These are phyloP conservation scores for Lampris megalopsis DNA, from an alignment of 2,113 vertebrate genomes.

Conservation along the genomic window DNA sequence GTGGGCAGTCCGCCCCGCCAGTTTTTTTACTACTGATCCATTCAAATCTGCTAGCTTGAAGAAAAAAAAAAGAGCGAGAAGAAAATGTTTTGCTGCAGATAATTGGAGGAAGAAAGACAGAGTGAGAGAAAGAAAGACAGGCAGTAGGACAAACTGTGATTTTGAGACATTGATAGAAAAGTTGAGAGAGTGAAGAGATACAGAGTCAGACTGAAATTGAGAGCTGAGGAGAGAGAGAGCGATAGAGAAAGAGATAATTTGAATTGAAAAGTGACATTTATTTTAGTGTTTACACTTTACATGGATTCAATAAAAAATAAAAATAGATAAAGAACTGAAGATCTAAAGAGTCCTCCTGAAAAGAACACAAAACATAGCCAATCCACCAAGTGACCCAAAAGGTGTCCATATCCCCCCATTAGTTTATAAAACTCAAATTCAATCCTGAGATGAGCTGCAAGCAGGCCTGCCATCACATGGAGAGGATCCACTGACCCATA, in stretches of 20 bases:
- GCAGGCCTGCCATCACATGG: too few species aligned
- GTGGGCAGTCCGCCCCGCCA: conserved; percentile 33
- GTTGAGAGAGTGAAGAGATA: not conserved
- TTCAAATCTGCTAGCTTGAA: conserved; percentile 32
- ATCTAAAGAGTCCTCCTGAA: too few species aligned
- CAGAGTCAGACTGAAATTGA: not conserved
- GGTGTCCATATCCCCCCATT: too few species aligned
- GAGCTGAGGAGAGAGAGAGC: not conserved
- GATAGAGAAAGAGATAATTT: not conserved
- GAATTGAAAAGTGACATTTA: too few species aligned
- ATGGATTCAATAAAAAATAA: too few species aligned
- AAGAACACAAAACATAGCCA: too few species aligned
- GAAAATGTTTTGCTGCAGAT: conserved; percentile 2
- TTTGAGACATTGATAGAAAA: conserved; percentile 8
- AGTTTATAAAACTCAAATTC: too few species aligned
- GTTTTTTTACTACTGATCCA: conserved; percentile 17
- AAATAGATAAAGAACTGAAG: too few species aligned
- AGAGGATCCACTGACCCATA: too few species aligned
- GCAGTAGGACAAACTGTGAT: conserved; percentile 14
- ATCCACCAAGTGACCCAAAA: too few species aligned
- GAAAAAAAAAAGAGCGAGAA: not conserved
- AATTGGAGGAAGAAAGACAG: conserved; percentile 37
- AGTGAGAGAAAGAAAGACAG: conserved; percentile 6
- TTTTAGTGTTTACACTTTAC: too few species aligned
- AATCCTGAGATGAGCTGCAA: too few species aligned